Evolutionary conservation across 2,113 vertebrate species (phyloP).

Genomic region (Candoia aspera): DNA sequence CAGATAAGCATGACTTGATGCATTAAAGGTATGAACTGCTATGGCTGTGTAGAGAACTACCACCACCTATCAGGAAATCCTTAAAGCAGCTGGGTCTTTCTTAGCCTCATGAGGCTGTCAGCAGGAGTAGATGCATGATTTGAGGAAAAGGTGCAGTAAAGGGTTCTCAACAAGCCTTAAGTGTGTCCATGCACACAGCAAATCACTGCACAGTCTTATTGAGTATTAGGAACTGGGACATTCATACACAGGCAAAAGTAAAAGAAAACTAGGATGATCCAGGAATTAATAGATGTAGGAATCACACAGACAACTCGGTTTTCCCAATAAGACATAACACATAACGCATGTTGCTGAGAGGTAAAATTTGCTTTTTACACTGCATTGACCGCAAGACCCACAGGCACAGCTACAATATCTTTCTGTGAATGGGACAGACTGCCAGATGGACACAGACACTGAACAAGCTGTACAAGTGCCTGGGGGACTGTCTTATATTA

Average conservation of each 20-base stretch:
- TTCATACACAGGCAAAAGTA: neutral
- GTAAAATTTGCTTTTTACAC: constrained; percentile 74
- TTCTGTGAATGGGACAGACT: constrained; percentile 80
- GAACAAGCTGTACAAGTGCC: constrained; percentile 92
- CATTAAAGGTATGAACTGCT: constrained; percentile 37
- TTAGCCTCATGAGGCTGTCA: neutral
- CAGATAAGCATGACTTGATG: constrained; percentile 48
- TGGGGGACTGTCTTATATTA: constrained; percentile 90
- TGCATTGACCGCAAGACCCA: constrained; percentile 75
- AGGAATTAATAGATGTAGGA: constrained; percentile 42
- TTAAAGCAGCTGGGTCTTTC: neutral
- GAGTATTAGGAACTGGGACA: constrained; percentile 37
- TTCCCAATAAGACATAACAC: constrained; percentile 51
- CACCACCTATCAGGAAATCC: neutral
- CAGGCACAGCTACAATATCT: constrained; percentile 74
- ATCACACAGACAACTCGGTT: constrained; percentile 43
- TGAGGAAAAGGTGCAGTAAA: neutral
- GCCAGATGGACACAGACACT: constrained; percentile 90
- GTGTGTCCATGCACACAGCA: neutral
- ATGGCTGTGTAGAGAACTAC: constrained; percentile 56
- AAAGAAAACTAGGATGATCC: constrained; percentile 40
- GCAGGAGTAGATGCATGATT: neutral
- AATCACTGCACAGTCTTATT: neutral
- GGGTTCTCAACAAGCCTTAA: neutral
- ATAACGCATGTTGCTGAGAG: constrained; percentile 64